A percentile compares a stretch with the other conserved stretches of the same genome.
These are phyloP conservation scores for Bombus terrestris DNA, from an alignment of 1,140 invertebrate genomes.

Conservation along the genomic window DNA sequence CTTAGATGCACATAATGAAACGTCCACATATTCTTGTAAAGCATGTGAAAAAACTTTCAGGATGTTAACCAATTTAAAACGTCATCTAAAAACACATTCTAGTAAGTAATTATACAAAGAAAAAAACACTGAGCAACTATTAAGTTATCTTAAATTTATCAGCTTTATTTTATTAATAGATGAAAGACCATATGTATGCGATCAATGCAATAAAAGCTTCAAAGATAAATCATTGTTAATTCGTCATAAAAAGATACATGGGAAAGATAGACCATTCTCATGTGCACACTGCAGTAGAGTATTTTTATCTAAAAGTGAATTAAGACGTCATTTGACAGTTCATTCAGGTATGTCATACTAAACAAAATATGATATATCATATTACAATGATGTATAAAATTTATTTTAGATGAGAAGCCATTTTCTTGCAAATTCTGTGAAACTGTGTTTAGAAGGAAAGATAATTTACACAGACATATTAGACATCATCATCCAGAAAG, in stretches of 20 bases:
- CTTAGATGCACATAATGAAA: constrained; percentile 69
- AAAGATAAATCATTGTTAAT: constrained; percentile 77
- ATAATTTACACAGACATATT: constrained; percentile 81
- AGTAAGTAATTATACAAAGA: constrained; percentile 64
- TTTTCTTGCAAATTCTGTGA: constrained; percentile 80
- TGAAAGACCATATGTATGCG: constrained; percentile 76
- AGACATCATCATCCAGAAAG: constrained; percentile 80
- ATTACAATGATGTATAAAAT: not conserved
- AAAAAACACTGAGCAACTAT: not conserved
- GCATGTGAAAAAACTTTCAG: constrained; percentile 76
- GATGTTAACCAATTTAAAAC: constrained; percentile 75
- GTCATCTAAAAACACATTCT: constrained; percentile 76
- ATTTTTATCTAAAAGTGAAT: constrained; percentile 79
- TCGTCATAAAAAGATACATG: constrained; percentile 77
- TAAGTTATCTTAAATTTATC: not conserved
- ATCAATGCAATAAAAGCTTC: constrained; percentile 78
- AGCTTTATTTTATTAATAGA: constrained; percentile 57
- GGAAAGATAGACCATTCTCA: constrained; percentile 77
- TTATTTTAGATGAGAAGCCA: constrained; percentile 79
- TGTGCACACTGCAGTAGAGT: constrained; percentile 76
- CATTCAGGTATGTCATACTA: constrained; percentile 73
- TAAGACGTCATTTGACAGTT: constrained; percentile 75
- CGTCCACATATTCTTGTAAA: constrained; percentile 71
- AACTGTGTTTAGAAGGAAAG: constrained; percentile 80
- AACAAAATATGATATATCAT: constrained; percentile 31